A percentile compares a stretch with the other conserved stretches of the same genome.
phyloP scores from a whole-genome alignment of 2,797 vertebrate genomes.

The Otolemur crassicaudatus region DNA sequence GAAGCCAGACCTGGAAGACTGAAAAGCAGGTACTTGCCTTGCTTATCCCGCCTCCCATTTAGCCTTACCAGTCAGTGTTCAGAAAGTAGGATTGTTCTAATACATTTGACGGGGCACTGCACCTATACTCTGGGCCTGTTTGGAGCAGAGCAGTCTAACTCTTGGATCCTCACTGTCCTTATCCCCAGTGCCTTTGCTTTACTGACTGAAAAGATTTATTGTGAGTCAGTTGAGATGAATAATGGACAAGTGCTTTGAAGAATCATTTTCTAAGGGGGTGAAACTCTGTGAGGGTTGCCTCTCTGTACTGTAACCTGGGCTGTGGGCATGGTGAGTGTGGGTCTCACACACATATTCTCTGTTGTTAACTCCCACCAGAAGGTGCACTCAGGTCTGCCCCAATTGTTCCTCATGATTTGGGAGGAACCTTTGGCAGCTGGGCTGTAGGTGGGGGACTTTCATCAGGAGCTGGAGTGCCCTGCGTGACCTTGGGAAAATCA shows the following conservation, averaged over 20 bases:
- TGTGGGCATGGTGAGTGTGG: neutral
- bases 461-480: neutral
- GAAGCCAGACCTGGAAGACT: neutral
- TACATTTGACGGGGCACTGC: neutral
- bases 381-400: neutral
- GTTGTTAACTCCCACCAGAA: neutral
- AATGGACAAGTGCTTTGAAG: neutral
- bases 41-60: neutral
- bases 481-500: neutral
- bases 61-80: neutral
- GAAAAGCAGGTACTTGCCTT: neutral
- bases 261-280: neutral
- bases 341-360: neutral
- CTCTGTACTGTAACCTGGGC: neutral
- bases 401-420: neutral
- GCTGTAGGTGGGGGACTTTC: neutral
- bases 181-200: neutral
- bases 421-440: neutral
- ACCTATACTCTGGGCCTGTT: neutral
- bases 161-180: neutral
- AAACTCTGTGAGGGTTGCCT: neutral
- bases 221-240: constrained; percentile 3
- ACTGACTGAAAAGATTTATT: constrained; percentile 4
- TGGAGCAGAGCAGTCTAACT: neutral
- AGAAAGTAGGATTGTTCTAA: neutral